Conservation (phyloP, 2,797 vertebrate species). For the Acropternis orthonyx region DNA sequence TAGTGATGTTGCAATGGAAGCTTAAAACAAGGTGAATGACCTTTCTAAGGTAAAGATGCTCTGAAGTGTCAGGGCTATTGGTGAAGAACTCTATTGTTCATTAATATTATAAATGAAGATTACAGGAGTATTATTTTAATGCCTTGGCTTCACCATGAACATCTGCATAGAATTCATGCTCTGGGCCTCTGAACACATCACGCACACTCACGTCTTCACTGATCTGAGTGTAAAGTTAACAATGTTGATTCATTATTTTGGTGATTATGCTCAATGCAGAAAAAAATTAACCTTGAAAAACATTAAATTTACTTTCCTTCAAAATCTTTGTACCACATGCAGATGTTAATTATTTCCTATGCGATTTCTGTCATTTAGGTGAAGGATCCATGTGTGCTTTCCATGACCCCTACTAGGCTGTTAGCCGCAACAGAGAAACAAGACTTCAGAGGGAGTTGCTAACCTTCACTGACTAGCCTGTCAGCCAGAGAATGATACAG, state of each 20-base stretch:
- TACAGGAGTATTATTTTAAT: conserved; percentile 47
- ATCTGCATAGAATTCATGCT: conserved; percentile 2
- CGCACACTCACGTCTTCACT: background rate
- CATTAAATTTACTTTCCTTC: conserved; percentile 56
- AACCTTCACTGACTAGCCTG: conserved; percentile 54
- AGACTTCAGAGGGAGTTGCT: conserved; percentile 64
- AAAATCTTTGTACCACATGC: conserved; percentile 37
- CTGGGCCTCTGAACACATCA: background rate
- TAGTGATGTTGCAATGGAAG: background rate
- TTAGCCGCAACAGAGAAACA: conserved; percentile 25
- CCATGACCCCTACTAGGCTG: conserved; percentile 41
- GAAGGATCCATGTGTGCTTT: conserved; percentile 67
- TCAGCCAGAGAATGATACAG: conserved; percentile 65
- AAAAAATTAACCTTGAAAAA: conserved; percentile 16
- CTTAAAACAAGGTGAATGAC: background rate
- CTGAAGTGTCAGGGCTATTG: background rate
- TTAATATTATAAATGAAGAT: background rate
- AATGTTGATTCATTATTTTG: conserved; percentile 29
- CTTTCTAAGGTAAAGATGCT: background rate
- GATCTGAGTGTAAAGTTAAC: background rate
- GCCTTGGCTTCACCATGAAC: background rate
- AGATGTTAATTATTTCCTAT: conserved; percentile 69
- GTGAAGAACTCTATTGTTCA: background rate
- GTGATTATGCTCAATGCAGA: conserved; percentile 12
- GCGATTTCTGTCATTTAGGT: conserved; percentile 22